phyloP scores from a whole-genome alignment of 2,888 invertebrate genomes.

The Pristionchus fissidentatus region DNA sequence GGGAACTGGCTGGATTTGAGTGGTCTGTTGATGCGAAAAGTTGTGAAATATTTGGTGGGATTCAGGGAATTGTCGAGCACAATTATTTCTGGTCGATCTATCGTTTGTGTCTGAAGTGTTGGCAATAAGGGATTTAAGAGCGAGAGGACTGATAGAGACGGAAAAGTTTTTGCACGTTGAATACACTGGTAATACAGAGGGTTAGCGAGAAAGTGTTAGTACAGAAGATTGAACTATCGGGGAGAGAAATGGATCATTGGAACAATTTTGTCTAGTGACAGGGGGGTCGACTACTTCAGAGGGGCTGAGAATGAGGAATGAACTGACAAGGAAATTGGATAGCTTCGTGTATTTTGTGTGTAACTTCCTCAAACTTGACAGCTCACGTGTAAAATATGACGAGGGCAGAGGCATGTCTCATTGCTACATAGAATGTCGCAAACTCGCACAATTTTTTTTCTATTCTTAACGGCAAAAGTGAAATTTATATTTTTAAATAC shows the following conservation, averaged over 20 bases:
- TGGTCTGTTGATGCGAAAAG: not conserved
- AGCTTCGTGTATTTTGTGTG: not conserved
- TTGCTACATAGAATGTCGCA: too few relatives aligned
- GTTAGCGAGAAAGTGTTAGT: not conserved
- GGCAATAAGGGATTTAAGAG: not conserved
- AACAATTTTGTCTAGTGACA: too few relatives aligned
- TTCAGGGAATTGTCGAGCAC: too few relatives aligned
- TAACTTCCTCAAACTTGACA: constrained; percentile 22
- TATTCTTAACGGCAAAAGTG: too few relatives aligned
- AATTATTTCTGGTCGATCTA: too few relatives aligned
- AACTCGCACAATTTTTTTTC: too few relatives aligned
- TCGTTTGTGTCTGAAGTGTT: too few relatives aligned
- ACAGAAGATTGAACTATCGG: too few relatives aligned
- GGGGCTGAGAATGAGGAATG: not conserved
- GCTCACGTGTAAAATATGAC: too few relatives aligned
- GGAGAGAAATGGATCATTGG: too few relatives aligned
- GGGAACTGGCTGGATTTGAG: not conserved
- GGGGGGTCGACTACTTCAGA: not conserved
- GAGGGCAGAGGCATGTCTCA: too few relatives aligned
- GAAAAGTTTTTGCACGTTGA: not conserved
- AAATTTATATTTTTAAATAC: too few relatives aligned
- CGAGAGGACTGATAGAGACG: not conserved
- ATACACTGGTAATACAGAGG: constrained; percentile 7
- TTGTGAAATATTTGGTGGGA: constrained; percentile 5
- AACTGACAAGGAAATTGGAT: not conserved